Percentiles rank a stretch among this genome's conserved stretches.
Conservation (phyloP, 2,797 vertebrate genomes). For the Sebastes minor region DNA sequence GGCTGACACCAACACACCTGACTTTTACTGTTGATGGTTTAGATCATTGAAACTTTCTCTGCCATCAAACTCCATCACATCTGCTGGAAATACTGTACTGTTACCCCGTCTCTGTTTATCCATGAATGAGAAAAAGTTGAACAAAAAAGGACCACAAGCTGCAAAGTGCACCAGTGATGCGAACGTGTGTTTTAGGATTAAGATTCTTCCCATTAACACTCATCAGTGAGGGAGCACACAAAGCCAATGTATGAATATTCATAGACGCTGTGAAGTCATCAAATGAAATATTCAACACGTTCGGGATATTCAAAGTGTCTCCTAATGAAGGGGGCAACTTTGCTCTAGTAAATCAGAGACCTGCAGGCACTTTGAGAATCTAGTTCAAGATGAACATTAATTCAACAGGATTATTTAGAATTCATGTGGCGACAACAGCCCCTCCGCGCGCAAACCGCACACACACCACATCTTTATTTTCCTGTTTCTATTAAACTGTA, state of each 20-base stretch:
- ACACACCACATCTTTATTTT: neutral
- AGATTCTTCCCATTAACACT: constrained; percentile 4
- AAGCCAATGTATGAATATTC: constrained; percentile 57
- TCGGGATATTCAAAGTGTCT: constrained; percentile 42
- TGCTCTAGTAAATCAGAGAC: constrained; percentile 37
- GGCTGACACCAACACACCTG: neutral
- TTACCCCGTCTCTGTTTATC: neutral
- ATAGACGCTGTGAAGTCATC: constrained; percentile 27
- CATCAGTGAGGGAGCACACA: constrained; percentile 25
- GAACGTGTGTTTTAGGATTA: constrained; percentile 11
- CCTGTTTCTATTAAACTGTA: constrained; percentile 12
- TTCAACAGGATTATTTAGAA: constrained; percentile 52
- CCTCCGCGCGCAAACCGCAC: neutral
- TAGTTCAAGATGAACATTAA: constrained; percentile 59
- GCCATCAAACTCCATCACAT: neutral
- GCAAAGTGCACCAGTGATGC: neutral
- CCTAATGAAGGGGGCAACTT: constrained; percentile 44
- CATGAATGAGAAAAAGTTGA: neutral
- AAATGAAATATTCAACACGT: constrained; percentile 62
- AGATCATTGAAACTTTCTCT: neutral
- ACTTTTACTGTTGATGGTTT: neutral
- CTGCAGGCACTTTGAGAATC: constrained; percentile 54
- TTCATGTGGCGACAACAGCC: constrained; percentile 39
- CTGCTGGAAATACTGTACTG: neutral
- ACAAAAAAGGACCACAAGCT: neutral